These are phyloP conservation scores for Bradysia coprophila DNA, from an alignment of 1,140 invertebrate species.

Conservation along the genomic window DNA sequence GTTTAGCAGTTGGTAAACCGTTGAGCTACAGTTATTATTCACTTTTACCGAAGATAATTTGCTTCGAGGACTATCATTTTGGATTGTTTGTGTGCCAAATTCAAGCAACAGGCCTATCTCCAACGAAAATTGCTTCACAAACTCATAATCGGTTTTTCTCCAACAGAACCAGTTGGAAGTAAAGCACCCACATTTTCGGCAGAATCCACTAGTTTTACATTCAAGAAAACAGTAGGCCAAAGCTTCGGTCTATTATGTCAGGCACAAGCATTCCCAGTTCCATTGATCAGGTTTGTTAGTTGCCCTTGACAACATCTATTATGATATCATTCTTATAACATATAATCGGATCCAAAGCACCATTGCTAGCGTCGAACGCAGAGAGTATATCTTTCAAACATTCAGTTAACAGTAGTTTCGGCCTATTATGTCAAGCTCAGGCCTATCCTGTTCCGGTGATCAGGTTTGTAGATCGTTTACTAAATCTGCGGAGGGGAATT, in stretches of 20 bases:
- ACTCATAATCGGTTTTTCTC: neutral
- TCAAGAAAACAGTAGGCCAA: conserved; percentile 21
- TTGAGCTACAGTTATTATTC: too few relatives aligned
- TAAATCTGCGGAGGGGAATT: conserved; percentile 3
- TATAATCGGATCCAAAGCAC: conserved; percentile 45
- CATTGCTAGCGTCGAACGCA: conserved; percentile 44
- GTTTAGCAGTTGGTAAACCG: too few relatives aligned
- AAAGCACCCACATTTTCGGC: conserved; percentile 40
- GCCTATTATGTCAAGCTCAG: conserved; percentile 63
- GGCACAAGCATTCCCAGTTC: conserved; percentile 57
- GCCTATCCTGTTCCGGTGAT: conserved; percentile 41
- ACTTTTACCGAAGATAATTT: neutral
- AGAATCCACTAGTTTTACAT: conserved; percentile 31
- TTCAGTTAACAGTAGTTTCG: conserved; percentile 30
- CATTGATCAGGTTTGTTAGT: conserved; percentile 37
- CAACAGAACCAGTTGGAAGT: conserved; percentile 43
- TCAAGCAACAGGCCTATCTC: neutral
- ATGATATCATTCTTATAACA: conserved; percentile 26
- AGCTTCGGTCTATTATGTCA: conserved; percentile 44
- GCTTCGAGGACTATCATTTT: too few relatives aligned
- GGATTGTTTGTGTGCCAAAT: neutral
- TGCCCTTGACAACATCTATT: conserved; percentile 3
- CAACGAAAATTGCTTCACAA: conserved; percentile 3
- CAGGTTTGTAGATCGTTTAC: conserved; percentile 24
- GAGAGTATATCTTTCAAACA: conserved; percentile 42